Conservation (phyloP, 1,140 invertebrate species). For the Coptotermes formosanus region DNA sequence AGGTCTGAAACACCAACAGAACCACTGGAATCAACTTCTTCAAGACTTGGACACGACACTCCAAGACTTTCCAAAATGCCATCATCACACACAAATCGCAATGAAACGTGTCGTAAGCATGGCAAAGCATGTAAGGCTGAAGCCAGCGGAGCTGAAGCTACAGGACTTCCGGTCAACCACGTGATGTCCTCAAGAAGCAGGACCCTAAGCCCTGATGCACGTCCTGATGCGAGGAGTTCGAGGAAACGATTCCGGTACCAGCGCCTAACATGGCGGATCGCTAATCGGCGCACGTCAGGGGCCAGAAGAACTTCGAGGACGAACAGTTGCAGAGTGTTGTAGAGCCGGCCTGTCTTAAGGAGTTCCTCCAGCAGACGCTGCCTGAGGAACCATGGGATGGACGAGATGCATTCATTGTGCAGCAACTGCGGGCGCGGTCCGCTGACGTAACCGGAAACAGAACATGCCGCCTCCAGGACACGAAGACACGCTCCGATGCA, state of each 20-base stretch:
- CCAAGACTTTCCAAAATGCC: slow-evolving; percentile 33
- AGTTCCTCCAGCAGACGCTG: slow-evolving; percentile 34
- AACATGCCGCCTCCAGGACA: slow-evolving; percentile 26
- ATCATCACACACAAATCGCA: slow-evolving; percentile 35
- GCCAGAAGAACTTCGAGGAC: slow-evolving; percentile 31
- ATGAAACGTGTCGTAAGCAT: slow-evolving; percentile 29
- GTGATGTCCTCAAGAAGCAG: slow-evolving; percentile 34
- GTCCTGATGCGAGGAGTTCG: slow-evolving; percentile 24
- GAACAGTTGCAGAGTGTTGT: slow-evolving; percentile 28
- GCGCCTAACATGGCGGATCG: slow-evolving; percentile 32
- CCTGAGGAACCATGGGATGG: slow-evolving; percentile 29
- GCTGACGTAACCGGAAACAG: background rate
- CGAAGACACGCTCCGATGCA: slow-evolving; percentile 24
- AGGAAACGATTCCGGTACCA: slow-evolving; percentile 31
- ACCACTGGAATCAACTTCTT: slow-evolving; percentile 33
- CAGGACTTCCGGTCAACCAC: slow-evolving; percentile 33
- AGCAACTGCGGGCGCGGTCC: background rate
- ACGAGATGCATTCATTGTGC: background rate
- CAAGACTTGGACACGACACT: slow-evolving; percentile 30
- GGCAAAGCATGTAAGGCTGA: slow-evolving; percentile 28
- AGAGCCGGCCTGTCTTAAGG: slow-evolving; percentile 27
- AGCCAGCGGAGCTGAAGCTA: slow-evolving; percentile 23
- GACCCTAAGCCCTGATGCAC: slow-evolving; percentile 27
- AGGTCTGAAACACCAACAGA: slow-evolving; percentile 33
- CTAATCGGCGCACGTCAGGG: slow-evolving; percentile 31